Evolutionary conservation across 2,797 vertebrate species (phyloP).

Genomic region (Erithacus rubecula): DNA sequence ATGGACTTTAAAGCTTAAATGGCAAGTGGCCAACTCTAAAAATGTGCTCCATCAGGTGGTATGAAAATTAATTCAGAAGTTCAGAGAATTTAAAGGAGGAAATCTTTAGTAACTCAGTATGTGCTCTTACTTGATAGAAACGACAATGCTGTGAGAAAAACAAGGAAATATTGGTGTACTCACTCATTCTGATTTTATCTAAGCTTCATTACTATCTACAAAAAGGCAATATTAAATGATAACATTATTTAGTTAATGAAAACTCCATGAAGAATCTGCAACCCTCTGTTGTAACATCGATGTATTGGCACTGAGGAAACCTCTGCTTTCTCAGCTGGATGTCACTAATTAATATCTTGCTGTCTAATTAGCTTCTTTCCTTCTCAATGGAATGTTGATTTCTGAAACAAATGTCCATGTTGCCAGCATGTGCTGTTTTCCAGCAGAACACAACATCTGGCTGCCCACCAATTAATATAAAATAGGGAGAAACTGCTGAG

Average conservation of each 20-base stretch:
- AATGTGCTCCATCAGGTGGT: neutral
- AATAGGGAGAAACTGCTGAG: neutral
- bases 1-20: neutral
- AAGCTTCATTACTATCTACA: neutral
- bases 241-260: neutral
- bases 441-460: neutral
- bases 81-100: neutral
- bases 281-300: neutral
- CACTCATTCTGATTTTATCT: neutral
- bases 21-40: neutral
- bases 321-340: slow-evolving; percentile 5
- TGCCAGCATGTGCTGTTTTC: neutral
- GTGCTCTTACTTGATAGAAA: neutral
- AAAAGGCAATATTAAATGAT: neutral
- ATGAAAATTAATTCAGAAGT: neutral
- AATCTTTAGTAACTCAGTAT: neutral
- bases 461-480: slow-evolving; percentile 20
- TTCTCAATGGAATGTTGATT: slow-evolving; percentile 28
- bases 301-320: neutral
- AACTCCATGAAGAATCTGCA: neutral
- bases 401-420: slow-evolving; percentile 4
- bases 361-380: slow-evolving; percentile 35
- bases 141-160: neutral
- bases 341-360: slow-evolving; percentile 43
- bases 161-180: neutral